Conservation (phyloP, 2,113 vertebrate species). For the Alligator sinensis region DNA sequence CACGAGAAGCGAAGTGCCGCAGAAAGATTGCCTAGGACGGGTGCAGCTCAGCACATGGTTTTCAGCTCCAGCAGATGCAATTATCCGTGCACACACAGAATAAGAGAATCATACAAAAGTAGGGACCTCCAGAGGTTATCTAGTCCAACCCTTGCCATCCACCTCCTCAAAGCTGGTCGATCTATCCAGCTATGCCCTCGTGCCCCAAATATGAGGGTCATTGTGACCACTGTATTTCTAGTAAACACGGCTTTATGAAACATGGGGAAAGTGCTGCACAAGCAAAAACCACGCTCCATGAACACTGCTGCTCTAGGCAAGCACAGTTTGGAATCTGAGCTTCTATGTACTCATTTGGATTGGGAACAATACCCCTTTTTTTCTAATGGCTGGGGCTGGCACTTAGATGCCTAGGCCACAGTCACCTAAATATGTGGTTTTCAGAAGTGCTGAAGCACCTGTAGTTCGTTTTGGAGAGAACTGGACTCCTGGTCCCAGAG, state of each 20-base stretch:
- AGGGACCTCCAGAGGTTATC: no score
- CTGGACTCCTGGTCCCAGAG: fast-evolving
- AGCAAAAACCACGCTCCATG: no score
- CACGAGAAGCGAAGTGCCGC: background rate
- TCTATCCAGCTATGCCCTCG: background rate
- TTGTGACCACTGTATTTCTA: no score
- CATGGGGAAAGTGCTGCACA: no score
- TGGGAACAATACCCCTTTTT: no score
- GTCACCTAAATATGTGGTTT: fast-evolving
- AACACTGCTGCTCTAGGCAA: no score
- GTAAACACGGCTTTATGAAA: no score
- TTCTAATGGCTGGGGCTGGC: no score
- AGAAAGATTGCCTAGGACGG: background rate
- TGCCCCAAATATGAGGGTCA: no score
- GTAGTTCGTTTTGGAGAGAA: background rate
- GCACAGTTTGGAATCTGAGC: no score
- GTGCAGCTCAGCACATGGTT: background rate
- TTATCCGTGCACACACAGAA: background rate
- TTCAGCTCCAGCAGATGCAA: background rate
- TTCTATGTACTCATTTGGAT: no score
- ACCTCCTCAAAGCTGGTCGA: background rate
- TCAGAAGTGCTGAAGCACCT: background rate
- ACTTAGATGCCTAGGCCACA: background rate
- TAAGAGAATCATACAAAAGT: no score
- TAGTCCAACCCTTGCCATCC: background rate